phyloP scores from a whole-genome alignment of 2,888 invertebrate species.

The Cheilosia variabilis region DNA sequence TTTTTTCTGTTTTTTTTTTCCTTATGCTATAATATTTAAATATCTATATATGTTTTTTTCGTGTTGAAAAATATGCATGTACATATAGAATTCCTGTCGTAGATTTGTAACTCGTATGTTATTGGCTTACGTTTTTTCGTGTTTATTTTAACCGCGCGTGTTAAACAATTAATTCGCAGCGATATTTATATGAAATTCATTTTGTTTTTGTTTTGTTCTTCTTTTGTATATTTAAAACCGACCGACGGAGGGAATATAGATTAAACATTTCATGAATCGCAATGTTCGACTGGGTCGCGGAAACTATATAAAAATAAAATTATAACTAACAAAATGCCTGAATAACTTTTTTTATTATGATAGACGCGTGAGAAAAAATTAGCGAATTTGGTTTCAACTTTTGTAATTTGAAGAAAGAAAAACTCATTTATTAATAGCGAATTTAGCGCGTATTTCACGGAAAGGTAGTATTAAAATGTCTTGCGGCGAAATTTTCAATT shows the following conservation, averaged over 20 bases:
- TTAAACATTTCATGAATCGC: conserved; percentile 57
- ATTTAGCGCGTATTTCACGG: conserved; percentile 45
- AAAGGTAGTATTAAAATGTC: conserved; percentile 53
- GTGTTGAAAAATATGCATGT: conserved; percentile 23
- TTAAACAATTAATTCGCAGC: conserved; percentile 67
- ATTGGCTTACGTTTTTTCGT: conserved; percentile 51
- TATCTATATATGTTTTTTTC: conserved; percentile 30
- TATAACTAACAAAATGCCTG: conserved; percentile 1
- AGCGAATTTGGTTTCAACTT: conserved; percentile 2
- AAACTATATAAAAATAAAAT: not conserved
- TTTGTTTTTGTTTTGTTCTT: conserved; percentile 34
- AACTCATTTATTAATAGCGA: conserved; percentile 34
- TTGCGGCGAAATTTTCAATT: conserved; percentile 63
- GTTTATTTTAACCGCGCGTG: conserved; percentile 62
- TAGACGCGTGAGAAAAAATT: not conserved
- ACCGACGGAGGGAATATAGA: conserved; percentile 54
- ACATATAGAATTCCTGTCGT: conserved; percentile 2
- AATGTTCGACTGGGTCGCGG: conserved; percentile 32
- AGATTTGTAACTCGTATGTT: conserved; percentile 48
- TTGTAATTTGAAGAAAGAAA: not conserved
- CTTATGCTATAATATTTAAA: conserved; percentile 31
- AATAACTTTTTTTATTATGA: not conserved
- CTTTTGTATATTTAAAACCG: conserved; percentile 52
- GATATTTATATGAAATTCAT: conserved; percentile 41
- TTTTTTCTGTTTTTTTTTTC: conserved; percentile 72